Evolutionary conservation across 2,797 vertebrate species (phyloP), one percentile per base, ranked within the genome.

Genomic region (Nyctalus aviator): DNA sequence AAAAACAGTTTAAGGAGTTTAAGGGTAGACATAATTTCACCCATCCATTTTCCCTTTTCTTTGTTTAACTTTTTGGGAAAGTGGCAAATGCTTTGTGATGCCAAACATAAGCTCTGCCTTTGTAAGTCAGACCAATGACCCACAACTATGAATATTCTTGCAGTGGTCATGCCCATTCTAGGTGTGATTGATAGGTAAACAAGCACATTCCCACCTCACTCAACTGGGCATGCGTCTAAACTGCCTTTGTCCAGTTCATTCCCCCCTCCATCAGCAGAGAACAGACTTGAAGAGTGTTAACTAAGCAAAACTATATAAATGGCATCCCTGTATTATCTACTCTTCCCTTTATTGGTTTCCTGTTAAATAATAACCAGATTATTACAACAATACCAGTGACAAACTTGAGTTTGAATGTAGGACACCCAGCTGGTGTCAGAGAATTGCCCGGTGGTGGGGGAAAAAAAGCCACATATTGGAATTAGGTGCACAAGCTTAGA

Each of bases 1-100:
- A 25, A 73, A 73, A 88, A 87, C 11, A 79, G 78, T 88, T 86
- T 62, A 92, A 73, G 17, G 83, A 41, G 73, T 88, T 84, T 62
- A 92, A 69, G 13, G 75, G 35, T 35, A 30, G 20, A 48, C 20
- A 94, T 76, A 81, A 76, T 12, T 59, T 83, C 44, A 17, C n/a
- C 5, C 20, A 55, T 3, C 13, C 41, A 27, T 79, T 93, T 62
- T 57, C 6, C 15, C 30, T 68, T 75, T 94, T 86, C 25, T 10
- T 66, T 86, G 75, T 88, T 78, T 85, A 78, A 57, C 41, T 75
- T 84, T 50, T 91, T 14, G 23, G 8, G 30, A 93, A 59, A 9
- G 32, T 20, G 30, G 21, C 8, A 91, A 79, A 84, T 53, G 15
- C 27, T 41, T 32, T 53, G 2, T 84, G 37, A 71, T n/a, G 17